Conservation (phyloP, 1,140 invertebrate genomes). For the Cryptotermes secundus region DNA sequence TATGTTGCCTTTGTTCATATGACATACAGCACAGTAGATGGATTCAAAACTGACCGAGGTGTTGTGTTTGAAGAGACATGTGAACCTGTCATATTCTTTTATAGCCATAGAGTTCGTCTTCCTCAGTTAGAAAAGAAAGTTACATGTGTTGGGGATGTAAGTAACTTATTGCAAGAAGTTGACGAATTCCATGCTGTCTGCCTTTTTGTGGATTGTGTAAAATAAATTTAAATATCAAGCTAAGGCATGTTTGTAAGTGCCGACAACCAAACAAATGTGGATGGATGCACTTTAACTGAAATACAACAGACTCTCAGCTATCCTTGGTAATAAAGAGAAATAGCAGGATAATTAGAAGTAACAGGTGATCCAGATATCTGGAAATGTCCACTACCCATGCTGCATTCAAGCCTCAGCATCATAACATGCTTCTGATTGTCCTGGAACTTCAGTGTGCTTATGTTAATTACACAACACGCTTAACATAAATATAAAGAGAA, state of each 20-base stretch:
- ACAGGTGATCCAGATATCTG: no score
- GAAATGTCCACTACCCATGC: no score
- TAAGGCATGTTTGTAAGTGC: not conserved
- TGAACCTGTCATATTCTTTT: not conserved
- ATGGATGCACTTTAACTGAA: not conserved
- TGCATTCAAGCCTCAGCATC: no score
- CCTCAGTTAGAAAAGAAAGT: not conserved
- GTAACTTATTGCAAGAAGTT: not conserved
- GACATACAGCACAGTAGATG: not conserved
- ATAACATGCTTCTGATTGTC: no score
- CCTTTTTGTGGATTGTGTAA: not conserved
- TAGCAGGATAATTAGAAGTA: no score
- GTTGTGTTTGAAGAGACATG: not conserved
- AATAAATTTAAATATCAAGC: not conserved
- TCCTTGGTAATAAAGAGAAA: no score
- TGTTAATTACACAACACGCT: no score
- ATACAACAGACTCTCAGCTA: no score
- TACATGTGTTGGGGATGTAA: not conserved
- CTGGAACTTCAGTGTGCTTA: no score
- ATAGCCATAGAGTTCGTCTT: not conserved
- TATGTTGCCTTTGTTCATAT: not conserved
- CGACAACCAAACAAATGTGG: not conserved
- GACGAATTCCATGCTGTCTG: not conserved
- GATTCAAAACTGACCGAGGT: not conserved
- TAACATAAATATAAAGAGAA: no score